Conservation (phyloP, 1,140 invertebrate species). For the Marisa cornuarietis region DNA sequence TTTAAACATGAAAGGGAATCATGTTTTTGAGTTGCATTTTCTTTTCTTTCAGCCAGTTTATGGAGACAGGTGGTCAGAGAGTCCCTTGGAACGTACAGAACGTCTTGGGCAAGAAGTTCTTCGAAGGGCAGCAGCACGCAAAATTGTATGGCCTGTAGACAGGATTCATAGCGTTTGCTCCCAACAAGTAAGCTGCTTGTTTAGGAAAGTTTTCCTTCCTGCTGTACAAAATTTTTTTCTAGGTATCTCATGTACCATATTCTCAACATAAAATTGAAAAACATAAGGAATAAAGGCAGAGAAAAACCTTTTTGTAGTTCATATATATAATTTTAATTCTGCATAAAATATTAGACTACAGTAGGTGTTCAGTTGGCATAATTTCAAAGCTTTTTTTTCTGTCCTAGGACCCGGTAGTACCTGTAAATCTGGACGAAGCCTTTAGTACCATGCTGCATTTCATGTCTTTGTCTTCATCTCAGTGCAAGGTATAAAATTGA, state of each 20-base stretch:
- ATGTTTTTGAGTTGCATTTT: not conserved
- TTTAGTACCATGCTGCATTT: too few species aligned
- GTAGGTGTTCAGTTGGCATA: too few species aligned
- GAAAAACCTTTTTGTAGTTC: not conserved
- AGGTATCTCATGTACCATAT: not conserved
- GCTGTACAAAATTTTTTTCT: not conserved
- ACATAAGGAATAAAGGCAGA: not conserved
- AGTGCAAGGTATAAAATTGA: too few species aligned
- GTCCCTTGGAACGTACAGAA: slow-evolving; percentile 3
- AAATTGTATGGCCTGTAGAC: not conserved
- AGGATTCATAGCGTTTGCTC: not conserved
- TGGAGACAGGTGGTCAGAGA: slow-evolving; percentile 16
- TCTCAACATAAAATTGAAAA: slow-evolving; percentile 3
- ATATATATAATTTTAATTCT: not conserved
- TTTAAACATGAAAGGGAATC: too few species aligned
- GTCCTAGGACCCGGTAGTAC: too few species aligned
- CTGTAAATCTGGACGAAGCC: too few species aligned
- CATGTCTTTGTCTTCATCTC: too few species aligned
- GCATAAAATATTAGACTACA: too few species aligned
- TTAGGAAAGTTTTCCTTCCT: not conserved
- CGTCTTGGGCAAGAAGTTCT: not conserved
- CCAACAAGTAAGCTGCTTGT: not conserved
- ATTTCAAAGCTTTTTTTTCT: too few species aligned
- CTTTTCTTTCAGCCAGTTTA: slow-evolving; percentile 1
- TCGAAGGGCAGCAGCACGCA: not conserved